Evolutionary conservation across 2,113 vertebrate genomes (phyloP).

Genomic region (Peromyscus leucopus): DNA sequence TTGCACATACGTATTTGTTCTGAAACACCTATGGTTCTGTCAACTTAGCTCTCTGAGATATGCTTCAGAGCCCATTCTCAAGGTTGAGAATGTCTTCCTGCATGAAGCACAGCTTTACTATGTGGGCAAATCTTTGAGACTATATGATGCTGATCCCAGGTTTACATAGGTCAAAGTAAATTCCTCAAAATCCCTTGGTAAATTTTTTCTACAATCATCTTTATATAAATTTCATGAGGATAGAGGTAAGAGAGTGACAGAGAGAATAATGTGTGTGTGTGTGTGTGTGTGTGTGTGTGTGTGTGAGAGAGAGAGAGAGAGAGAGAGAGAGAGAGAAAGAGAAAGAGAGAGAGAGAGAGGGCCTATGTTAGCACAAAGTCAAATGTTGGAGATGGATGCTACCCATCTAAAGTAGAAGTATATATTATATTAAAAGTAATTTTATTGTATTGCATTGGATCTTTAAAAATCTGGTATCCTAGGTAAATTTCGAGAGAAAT

Average conservation of each 20-base stretch:
- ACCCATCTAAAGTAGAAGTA: neutral
- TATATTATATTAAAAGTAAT: neutral
- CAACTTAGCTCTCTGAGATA: neutral
- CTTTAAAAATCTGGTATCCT: neutral
- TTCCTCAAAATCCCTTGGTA: neutral
- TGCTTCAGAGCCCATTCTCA: constrained; percentile 21
- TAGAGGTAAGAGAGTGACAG: neutral
- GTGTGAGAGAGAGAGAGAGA: neutral
- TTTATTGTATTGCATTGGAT: neutral
- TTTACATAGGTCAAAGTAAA: constrained; percentile 30
- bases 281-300: neutral
- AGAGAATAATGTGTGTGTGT: constrained; percentile 1
- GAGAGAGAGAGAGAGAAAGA: neutral
- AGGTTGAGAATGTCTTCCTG: constrained; percentile 1
- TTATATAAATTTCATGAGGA: constrained; percentile 18
- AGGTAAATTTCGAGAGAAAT: constrained; percentile 4
- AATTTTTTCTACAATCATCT: neutral
- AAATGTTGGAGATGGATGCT: neutral
- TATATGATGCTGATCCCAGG: constrained; percentile 1
- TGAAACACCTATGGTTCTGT: neutral
- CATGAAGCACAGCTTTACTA: constrained; percentile 7
- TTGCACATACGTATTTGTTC: neutral
- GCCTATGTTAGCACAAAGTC: neutral
- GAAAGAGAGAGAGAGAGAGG: neutral
- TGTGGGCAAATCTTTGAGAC: neutral